Conservation (phyloP, 2,888 invertebrate genomes). For the Acrobasis suavella region DNA sequence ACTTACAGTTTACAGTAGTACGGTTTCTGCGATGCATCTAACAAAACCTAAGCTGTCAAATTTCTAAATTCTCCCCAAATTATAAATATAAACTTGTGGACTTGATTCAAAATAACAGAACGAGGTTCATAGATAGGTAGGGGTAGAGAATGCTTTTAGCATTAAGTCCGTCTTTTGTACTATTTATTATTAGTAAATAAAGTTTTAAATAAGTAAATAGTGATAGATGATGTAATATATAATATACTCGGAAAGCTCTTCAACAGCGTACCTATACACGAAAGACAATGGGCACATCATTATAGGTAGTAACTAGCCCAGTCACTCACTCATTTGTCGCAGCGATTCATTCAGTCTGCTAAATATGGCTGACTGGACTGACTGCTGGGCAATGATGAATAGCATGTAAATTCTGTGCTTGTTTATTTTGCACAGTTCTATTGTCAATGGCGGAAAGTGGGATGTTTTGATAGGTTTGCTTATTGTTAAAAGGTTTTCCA, state of each 20-base stretch:
- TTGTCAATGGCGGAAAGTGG: not conserved
- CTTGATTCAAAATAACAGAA: too few species aligned
- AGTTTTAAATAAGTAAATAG: too few species aligned
- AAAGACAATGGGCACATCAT: slow-evolving; percentile 7
- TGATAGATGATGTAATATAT: not conserved
- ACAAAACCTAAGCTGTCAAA: too few species aligned
- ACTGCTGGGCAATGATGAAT: not conserved
- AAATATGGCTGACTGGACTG: slow-evolving; percentile 4
- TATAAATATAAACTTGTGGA: too few species aligned
- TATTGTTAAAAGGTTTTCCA: not conserved
- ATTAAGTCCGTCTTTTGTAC: too few species aligned
- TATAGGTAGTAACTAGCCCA: not conserved
- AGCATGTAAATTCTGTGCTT: not conserved
- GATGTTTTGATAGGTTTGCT: not conserved
- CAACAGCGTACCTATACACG: not conserved
- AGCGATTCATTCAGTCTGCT: slow-evolving; percentile 4
- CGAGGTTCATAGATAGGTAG: too few species aligned
- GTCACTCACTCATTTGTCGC: not conserved
- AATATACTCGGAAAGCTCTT: not conserved
- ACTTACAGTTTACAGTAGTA: too few species aligned
- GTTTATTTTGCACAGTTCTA: not conserved
- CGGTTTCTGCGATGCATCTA: too few species aligned
- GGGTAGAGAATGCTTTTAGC: too few species aligned
- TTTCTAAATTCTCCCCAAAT: too few species aligned
- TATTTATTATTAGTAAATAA: too few species aligned